Conservation (phyloP, 2,113 vertebrate genomes). For the Rallus limicola region DNA sequence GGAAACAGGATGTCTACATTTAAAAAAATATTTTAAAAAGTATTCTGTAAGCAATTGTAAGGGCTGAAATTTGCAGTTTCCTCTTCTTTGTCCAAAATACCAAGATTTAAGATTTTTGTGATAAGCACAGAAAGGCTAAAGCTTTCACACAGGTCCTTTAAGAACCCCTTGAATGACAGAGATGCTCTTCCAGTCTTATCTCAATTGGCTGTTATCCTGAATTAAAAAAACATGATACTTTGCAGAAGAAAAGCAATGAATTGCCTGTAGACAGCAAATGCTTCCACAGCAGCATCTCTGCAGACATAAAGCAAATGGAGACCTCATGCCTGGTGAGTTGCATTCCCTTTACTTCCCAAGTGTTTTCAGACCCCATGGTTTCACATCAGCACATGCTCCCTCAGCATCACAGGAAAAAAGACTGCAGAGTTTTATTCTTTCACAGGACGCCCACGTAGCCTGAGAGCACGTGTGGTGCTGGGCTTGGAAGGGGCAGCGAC, state of each 20-base stretch:
- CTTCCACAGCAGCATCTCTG: not conserved
- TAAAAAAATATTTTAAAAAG: not conserved
- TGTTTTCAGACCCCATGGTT: fast-evolving
- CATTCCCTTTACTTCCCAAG: not conserved
- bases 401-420: not conserved
- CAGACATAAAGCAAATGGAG: not conserved
- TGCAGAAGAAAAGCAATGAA: not conserved
- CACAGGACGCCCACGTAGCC: not conserved
- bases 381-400: fast-evolving
- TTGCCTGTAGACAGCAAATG: not conserved
- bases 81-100: not conserved
- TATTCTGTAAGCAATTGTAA: not conserved
- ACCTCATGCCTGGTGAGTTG: not conserved
- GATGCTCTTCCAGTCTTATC: not conserved
- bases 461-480: fast-evolving
- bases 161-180: not conserved
- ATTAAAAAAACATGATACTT: not conserved
- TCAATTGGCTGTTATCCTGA: not conserved
- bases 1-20: not conserved
- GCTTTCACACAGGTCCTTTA: not conserved
- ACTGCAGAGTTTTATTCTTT: not conserved
- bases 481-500: fast-evolving
- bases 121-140: not conserved
- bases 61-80: not conserved
- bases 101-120: not conserved